A percentile compares a stretch with the other conserved stretches of the same genome.
These are phyloP conservation scores for Muscicapa comitata DNA, from an alignment of 2,797 vertebrate species.

Conservation along the genomic window DNA sequence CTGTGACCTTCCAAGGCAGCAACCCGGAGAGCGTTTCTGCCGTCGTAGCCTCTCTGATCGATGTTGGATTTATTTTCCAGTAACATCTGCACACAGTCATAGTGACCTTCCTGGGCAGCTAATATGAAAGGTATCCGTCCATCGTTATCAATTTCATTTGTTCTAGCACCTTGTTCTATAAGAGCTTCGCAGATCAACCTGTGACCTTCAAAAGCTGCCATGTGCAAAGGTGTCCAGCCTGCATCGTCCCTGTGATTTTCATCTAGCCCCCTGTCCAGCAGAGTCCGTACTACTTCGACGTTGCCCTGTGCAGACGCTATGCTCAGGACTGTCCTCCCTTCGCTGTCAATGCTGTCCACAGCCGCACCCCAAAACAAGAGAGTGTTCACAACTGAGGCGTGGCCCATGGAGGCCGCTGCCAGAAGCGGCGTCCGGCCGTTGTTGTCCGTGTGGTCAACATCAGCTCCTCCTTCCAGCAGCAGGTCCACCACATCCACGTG, in stretches of 20 bases:
- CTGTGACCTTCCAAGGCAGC: slow-evolving; percentile 93
- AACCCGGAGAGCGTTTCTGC: slow-evolving; percentile 92
- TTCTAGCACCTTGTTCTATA: slow-evolving; percentile 95
- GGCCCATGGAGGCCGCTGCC: slow-evolving; percentile 97
- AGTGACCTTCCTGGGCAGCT: slow-evolving; percentile 94
- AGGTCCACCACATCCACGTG: slow-evolving; percentile 96
- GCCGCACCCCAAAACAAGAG: slow-evolving; percentile 97
- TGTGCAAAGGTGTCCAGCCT: slow-evolving; percentile 97
- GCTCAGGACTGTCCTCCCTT: slow-evolving; percentile 96
- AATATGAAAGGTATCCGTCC: slow-evolving; percentile 93
- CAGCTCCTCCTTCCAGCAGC: slow-evolving; percentile 94
- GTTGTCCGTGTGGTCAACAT: slow-evolving; percentile 97
- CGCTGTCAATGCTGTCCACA: slow-evolving; percentile 95
- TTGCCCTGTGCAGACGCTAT: slow-evolving; percentile 98
- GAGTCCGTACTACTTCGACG: slow-evolving; percentile 95
- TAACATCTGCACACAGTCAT: slow-evolving; percentile 92
- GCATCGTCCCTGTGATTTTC: slow-evolving; percentile 97
- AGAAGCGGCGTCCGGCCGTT: slow-evolving; percentile 95
- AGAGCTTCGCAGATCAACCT: slow-evolving; percentile 94
- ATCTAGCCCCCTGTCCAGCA: slow-evolving; percentile 97
- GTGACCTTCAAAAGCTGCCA: slow-evolving; percentile 97
- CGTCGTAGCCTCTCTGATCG: slow-evolving; percentile 95
- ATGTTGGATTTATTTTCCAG: slow-evolving; percentile 91
- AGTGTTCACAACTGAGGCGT: slow-evolving; percentile 93
- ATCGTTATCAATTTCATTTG: slow-evolving; percentile 94